Conservation (phyloP, 2,888 invertebrate genomes). For the Achlya flavicornis region DNA sequence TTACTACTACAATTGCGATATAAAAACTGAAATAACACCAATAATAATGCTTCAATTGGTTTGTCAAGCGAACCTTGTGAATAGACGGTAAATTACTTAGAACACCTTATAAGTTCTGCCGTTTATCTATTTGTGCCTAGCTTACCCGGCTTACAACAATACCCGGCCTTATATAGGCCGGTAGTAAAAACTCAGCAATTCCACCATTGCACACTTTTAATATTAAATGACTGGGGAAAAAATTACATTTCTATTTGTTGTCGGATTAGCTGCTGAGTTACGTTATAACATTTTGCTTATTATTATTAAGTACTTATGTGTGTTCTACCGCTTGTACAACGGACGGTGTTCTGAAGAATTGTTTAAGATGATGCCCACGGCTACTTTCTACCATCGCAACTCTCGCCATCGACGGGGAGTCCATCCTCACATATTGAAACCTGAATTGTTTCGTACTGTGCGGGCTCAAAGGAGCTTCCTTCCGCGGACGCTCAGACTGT, state of each 20-base stretch:
- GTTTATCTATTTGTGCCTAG: background rate
- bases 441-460: too few species aligned
- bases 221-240: background rate
- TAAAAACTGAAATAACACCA: conserved; percentile 11
- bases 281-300: background rate
- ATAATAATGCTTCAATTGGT: conserved; percentile 4
- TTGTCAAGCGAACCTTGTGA: conserved; percentile 6
- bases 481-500: too few species aligned
- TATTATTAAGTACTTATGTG: too few species aligned
- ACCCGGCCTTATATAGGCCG: background rate
- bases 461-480: too few species aligned
- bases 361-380: too few species aligned
- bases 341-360: too few species aligned
- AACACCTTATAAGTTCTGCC: conserved; percentile 12
- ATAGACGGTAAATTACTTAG: conserved; percentile 10
- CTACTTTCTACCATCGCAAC: too few species aligned
- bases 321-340: too few species aligned
- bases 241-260: background rate
- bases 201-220: background rate
- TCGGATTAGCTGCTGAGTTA: background rate
- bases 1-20: background rate
- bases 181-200: background rate
- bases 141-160: conserved; percentile 7
- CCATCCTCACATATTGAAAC: too few species aligned
- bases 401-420: too few species aligned